Conservation (phyloP, 1,140 invertebrate species). For the Megalonaias nervosa region DNA sequence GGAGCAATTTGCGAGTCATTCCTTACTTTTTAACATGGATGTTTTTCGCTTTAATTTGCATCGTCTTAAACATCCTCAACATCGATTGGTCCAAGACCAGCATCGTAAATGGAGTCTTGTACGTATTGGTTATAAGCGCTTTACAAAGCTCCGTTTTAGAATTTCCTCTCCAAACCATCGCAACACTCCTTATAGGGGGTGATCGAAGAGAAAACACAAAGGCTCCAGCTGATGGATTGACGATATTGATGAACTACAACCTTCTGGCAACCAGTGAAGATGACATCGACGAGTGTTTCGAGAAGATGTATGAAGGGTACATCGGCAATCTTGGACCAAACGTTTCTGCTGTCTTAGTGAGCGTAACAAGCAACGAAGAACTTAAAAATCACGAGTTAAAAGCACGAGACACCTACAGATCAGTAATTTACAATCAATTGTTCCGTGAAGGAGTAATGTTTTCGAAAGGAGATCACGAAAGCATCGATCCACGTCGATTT, state of each 20-base stretch:
- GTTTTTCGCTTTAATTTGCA: conserved; percentile 35
- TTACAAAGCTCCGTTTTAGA: conserved; percentile 61
- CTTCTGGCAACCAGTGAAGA: conserved; percentile 56
- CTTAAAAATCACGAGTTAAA: conserved; percentile 60
- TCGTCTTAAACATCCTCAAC: conserved; percentile 57
- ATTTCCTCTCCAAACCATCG: conserved; percentile 58
- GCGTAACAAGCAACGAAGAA: conserved; percentile 53
- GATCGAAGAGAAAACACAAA: conserved; percentile 38
- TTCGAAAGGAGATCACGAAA: conserved; percentile 39
- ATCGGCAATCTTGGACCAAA: conserved; percentile 60
- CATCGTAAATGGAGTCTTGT: conserved; percentile 45
- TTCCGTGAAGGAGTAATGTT: conserved; percentile 56
- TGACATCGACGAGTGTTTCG: conserved; percentile 60
- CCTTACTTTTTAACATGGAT: conserved; percentile 59
- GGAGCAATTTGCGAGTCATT: conserved; percentile 39
- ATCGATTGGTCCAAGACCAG: conserved; percentile 56
- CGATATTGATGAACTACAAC: conserved; percentile 63
- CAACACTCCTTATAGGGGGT: conserved; percentile 59
- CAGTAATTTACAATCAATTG: conserved; percentile 56
- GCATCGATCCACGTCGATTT: conserved; percentile 43
- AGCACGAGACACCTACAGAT: conserved; percentile 51
- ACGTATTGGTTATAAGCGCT: conserved; percentile 54
- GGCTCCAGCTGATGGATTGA: conserved; percentile 44
- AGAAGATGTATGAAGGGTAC: conserved; percentile 64
- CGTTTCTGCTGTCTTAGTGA: conserved; percentile 58